Conservation (phyloP, 2,797 vertebrate species). For the Darevskia mixta region DNA sequence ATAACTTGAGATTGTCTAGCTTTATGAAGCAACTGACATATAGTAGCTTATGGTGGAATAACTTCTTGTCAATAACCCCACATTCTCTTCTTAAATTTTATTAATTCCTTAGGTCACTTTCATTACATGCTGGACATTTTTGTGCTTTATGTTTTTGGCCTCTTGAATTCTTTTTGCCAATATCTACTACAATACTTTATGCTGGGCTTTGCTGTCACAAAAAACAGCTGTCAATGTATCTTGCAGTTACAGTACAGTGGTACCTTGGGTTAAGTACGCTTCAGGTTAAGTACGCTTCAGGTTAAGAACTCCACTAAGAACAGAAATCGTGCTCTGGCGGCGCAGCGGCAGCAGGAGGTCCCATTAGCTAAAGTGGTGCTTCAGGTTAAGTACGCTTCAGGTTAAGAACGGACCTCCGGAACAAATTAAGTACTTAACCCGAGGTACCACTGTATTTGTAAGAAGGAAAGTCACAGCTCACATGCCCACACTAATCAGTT, state of each 20-base stretch:
- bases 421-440: too few species aligned
- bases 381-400: too few species aligned
- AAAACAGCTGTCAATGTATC: background rate
- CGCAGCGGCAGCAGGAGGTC: too few species aligned
- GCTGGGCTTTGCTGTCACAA: background rate
- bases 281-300: too few species aligned
- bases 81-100: background rate
- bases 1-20: too few species aligned
- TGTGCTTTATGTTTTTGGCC: constrained; percentile 25
- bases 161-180: constrained; percentile 19
- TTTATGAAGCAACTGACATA: too few species aligned
- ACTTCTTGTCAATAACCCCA: constrained; percentile 19
- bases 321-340: too few species aligned
- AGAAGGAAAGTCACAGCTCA: background rate
- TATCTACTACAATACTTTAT: constrained; percentile 24
- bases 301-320: too few species aligned
- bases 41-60: background rate
- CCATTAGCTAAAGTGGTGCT: too few species aligned
- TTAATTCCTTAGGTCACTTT: constrained; percentile 28
- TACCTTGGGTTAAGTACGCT: too few species aligned
- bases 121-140: background rate
- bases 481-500: constrained; percentile 17
- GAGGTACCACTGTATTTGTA: background rate
- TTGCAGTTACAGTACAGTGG: background rate
- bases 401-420: too few species aligned